These are phyloP conservation scores for Hippocampus mohnikei DNA, from an alignment of 2,113 vertebrate genomes.

Conservation along the genomic window DNA sequence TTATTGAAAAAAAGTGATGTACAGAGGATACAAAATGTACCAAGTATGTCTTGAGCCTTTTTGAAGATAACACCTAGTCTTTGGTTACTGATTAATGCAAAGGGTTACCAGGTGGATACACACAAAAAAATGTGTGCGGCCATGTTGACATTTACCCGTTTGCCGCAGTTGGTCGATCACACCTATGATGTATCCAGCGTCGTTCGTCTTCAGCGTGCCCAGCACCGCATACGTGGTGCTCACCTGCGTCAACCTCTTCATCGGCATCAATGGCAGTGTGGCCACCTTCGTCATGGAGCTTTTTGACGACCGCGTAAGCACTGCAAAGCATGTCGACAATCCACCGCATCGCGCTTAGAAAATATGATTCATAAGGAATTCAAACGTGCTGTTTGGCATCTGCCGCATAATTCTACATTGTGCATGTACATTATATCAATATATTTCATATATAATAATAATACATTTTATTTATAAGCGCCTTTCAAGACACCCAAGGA, in stretches of 20 bases:
- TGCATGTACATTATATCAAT: too few species aligned
- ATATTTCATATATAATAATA: too few species aligned
- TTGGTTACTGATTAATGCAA: too few species aligned
- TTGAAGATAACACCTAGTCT: too few species aligned
- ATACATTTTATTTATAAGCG: too few species aligned
- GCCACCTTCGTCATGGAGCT: constrained; percentile 96
- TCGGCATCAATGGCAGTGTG: constrained; percentile 94
- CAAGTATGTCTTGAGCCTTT: not conserved
- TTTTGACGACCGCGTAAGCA: constrained; percentile 83
- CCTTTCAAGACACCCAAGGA: too few species aligned
- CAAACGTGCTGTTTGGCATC: too few species aligned
- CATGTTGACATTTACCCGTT: not conserved
- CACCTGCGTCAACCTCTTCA: constrained; percentile 95
- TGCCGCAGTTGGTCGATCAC: constrained; percentile 88
- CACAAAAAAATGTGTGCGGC: too few species aligned
- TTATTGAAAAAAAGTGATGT: too few species aligned
- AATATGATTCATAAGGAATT: too few species aligned
- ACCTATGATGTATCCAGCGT: constrained; percentile 96
- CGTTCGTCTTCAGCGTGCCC: constrained; percentile 93
- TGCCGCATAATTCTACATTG: too few species aligned
- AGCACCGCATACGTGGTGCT: constrained; percentile 96
- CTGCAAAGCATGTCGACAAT: not conserved
- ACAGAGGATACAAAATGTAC: not conserved
- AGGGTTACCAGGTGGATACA: too few species aligned
- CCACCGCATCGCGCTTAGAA: not conserved